phyloP scores from a whole-genome alignment of 2,113 vertebrate species.

The Thymallus thymallus region DNA sequence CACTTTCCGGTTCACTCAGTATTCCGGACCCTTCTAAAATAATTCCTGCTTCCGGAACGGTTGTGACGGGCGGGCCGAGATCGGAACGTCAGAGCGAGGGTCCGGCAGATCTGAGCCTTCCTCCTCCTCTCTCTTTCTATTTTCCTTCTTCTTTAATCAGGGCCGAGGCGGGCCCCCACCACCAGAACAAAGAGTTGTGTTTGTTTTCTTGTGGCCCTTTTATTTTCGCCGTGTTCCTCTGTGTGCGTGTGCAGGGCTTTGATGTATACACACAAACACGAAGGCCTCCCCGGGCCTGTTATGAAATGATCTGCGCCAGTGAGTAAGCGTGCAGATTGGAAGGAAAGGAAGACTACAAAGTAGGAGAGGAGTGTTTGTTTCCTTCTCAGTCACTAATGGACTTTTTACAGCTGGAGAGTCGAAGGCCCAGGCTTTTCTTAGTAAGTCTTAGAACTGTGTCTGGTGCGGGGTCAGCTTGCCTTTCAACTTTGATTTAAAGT shows the following conservation, averaged over 20 bases:
- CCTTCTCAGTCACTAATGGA: constrained; percentile 52
- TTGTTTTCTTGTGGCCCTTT: constrained; percentile 65
- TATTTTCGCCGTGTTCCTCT: constrained; percentile 61
- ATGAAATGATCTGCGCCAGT: constrained; percentile 13
- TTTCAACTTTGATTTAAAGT: no score
- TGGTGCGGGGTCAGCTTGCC: neutral
- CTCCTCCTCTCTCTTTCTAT: constrained; percentile 14
- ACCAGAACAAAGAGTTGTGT: constrained; percentile 67
- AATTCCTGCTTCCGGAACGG: constrained; percentile 3
- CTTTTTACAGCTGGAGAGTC: constrained; percentile 16
- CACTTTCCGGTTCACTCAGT: constrained; percentile 49
- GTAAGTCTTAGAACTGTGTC: constrained; percentile 14
- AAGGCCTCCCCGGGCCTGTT: constrained; percentile 19
- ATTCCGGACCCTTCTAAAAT: constrained; percentile 35
- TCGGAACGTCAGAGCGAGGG: neutral
- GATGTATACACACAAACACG: constrained; percentile 58
- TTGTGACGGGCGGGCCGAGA: constrained; percentile 10
- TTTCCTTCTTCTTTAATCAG: constrained; percentile 63
- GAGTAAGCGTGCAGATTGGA: constrained; percentile 26
- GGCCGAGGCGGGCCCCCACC: constrained; percentile 30
- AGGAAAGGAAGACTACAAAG: constrained; percentile 29
- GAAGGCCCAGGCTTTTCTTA: constrained; percentile 21
- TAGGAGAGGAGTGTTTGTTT: constrained; percentile 44
- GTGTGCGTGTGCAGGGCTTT: constrained; percentile 58
- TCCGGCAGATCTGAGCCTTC: constrained; percentile 4